Base-by-base conservation (phyloP, 2,888 invertebrate genomes). In the Catonia carolina region DNA sequence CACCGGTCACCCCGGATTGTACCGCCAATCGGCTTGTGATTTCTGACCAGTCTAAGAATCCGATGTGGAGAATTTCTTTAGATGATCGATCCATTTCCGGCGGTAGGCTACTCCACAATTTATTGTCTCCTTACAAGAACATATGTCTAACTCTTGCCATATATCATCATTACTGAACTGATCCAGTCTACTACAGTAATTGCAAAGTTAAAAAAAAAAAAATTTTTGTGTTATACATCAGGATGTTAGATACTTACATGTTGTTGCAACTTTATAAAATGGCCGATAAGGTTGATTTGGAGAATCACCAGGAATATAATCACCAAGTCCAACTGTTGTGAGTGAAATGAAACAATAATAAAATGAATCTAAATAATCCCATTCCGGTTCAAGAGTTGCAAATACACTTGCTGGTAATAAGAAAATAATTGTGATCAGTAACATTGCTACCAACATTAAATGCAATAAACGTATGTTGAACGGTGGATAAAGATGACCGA, bases 341-440 rank as follows among this genome's bases (percentile, higher is more conserved):
- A 93, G 75, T 12, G 91, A 91, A 66, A 93, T 88, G 75, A 92
- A 91, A 74, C 91, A 92, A 73, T 90, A 93, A 74, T 93, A 93
- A 69, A 93, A 80, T 0, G 91, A 85, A 74, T 93, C 93, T 63
- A 93, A 75, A 71, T 82, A 87, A 70, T 85, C 85, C 91, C 91
- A 91, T 7, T 82, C 83, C 0, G 85, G 83, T 72, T 93, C 93
- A 60, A 93, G 71, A 48, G 75, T 72, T 15, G 85, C 79, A 73
- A 91, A 92, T 45, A 85, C 74, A 27, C 77, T 78, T 0, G 92
- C 87, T 1, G 93, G 93, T 42, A 89, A 72, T 55, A 87, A 72
- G 69, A 89, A 79, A 73, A 88, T 84, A 41, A 65, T 48, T 17
- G 49, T 55, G 33, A 78, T 63, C 12, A 78, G 68, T 22, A 74